Base-by-base conservation (phyloP, 2,888 invertebrate genomes). In the Heliothis peltigera region DNA sequence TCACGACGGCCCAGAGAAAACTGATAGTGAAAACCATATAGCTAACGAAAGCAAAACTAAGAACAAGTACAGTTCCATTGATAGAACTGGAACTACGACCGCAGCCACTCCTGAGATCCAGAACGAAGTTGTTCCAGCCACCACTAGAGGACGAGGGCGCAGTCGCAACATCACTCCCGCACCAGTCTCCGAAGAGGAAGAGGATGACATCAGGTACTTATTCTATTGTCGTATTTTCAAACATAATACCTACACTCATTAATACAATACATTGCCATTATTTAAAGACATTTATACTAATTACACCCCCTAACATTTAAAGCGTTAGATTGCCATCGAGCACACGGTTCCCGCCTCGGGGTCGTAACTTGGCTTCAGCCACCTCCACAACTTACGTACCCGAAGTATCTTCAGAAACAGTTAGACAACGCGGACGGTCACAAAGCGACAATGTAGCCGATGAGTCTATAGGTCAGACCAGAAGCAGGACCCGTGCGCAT, bases 331-430 rank as follows among this genome's bases (percentile, higher is more conserved):
- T 98, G 72, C 98, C 98, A 1, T 96, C 96, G n/a, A 97, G 97
- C 84, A 98, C 98, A n/a, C 96, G 98, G 74, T 98, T 98, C 89
- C 98, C 98, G 69, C 97, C 97, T 48, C 96, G 97, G 64, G 96
- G 96, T 78, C 93, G 96, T 90, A 90, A 89, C 91, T 79, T 94
- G 56, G 89, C 87, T 18, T 81, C 90, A 60, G 71, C 85, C 44
- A 94, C 93, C 75, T 95, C 96, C 21, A 95, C 96, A 44, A 95
- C 96, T 62, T 87, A 86, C 67, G 91, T 84, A 72, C 95, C 92
- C 70, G 95, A 91, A 89, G 88, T 88, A 56, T 88, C 93, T n/a
- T 89, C 95, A 75, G 92, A 95, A 89, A 85, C 93, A 73, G 86
- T 91, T 18, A 89, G 87, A 65, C 91, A 92, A 43, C 92, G 93